Evolutionary conservation across 2,888 invertebrate genomes (phyloP), one percentile per base, ranked within the genome.

Genomic region (Calliscelio sp.): DNA sequence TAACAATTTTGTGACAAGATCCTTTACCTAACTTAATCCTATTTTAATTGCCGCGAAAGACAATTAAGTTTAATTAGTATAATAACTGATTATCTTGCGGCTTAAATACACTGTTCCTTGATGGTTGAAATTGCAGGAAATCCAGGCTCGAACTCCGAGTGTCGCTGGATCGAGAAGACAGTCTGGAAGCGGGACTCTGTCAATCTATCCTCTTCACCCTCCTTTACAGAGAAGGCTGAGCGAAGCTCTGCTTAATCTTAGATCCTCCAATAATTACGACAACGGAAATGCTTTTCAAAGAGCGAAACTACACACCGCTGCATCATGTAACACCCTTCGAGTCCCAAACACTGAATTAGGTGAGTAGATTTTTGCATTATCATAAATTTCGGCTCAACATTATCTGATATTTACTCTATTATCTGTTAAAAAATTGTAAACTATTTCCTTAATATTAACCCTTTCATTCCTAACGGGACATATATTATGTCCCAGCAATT

Each of bases 141-240:
- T 97, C 84, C 96, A 97, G 92, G 97, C 97, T 4, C 94, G 97
- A 85, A 97, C 97, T 1, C 97, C 97, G 3, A 96, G 96, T 83
- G 96, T 95, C 0, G 96, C 96, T 83, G 97, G 96, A 0, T 96
- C 96, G 0, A 94, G 96, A 68, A 93, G 96, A 59, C 96, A 96
- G 0, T 96, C 96, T 0, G 93, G 96, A 61, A 96, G 88, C 93
- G 95, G 85, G 90, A 89, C 89, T 25, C 80, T 87, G 71, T 91
- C 92, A 55, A 90, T 94, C 86, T 93, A 94, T 80, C 93, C 94
- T 18, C 94, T 94, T 86, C 78, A 83, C 14, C 94, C 94, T 32
- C 93, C 93, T 14, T 90, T 95, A 2, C 94, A 95, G 86, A 92
- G 95, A 84, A 93, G 95, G 28, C 92, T 95, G 38, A 95, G 95